Evolutionary conservation across 2,113 vertebrate species (phyloP), one percentile per base, ranked within the genome.

Genomic region (Furnarius figulus): DNA sequence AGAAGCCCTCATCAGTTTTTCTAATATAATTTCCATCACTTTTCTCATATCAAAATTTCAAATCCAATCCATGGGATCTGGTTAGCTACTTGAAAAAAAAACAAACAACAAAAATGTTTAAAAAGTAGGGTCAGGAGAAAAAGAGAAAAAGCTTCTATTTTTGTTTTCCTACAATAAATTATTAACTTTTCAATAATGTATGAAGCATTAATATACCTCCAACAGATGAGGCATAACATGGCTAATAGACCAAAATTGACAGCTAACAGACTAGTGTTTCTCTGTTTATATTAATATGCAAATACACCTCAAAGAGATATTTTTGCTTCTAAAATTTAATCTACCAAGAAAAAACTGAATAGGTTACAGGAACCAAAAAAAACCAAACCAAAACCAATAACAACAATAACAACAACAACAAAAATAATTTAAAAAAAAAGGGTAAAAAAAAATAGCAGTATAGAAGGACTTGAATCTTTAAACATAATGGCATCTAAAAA

Each of bases 161-260:
- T 58, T 72, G 18, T 40, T 67, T 56, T 39, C 11, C 4, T 4
- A 10, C 9, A 35, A 59, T 21, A 84, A 90, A 66, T 50, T 67
- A 59, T 28, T 74, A 78, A 20, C 21, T 65, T 95, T 81, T 85
- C 8, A 89, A 52, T 89, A 79, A 75, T 59, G 24, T 42, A 72
- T 49, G 40, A 82, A 67, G 2, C 44, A 76, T 76, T 87, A 79
- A 65, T 87, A 46, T 73, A 40, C 53, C 35, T 92, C 72, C 39
- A 81, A 71, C 10, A 91, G 12, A 95, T 67, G 70, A 87, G 47
- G 16, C 35, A 78, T 75, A 81, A 89, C 42, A 71, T 20, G 13
- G 39, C 10, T 91, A 90, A 91, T 91, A 37, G 62, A 91, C 74
- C 53, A 73, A 90, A 96, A 67, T 39, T 90, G 86, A 63, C 47